Conservation (phyloP, 2,888 invertebrate genomes). For the Plemyria rubiginata region DNA sequence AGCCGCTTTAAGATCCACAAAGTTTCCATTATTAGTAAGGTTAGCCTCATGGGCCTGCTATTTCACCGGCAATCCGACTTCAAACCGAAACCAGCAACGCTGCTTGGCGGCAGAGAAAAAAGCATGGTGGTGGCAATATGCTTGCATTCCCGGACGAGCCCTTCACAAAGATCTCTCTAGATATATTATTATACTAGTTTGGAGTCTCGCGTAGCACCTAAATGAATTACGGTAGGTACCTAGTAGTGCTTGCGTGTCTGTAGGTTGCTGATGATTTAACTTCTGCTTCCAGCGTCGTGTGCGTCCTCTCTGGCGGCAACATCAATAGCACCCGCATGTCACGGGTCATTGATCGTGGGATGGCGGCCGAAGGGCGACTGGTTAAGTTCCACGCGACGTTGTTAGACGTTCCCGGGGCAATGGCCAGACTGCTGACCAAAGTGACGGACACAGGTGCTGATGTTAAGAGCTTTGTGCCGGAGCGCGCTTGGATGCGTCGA, state of each 20-base stretch:
- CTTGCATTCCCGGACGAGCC: no score
- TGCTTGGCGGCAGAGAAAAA: no score
- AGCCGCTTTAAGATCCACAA: no score
- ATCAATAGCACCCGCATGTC: constrained; percentile 94
- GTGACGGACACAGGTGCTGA: constrained; percentile 90
- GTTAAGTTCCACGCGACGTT: constrained; percentile 77
- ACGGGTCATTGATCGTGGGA: constrained; percentile 91
- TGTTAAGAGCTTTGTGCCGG: constrained; percentile 96
- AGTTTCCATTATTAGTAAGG: no score
- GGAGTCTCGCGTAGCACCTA: no score
- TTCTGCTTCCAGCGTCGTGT: constrained; percentile 86
- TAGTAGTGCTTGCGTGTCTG: not conserved
- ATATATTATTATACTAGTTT: no score
- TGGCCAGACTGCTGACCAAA: constrained; percentile 90
- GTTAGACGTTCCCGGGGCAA: constrained; percentile 92
- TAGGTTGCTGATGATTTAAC: not conserved
- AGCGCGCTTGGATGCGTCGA: constrained; percentile 93
- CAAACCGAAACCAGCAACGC: no score
- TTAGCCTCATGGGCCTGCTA: no score
- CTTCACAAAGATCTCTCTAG: no score
- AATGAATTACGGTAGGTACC: no score
- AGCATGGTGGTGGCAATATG: not conserved
- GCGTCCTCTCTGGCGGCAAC: constrained; percentile 92
- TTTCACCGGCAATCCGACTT: no score
- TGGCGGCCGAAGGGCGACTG: constrained; percentile 92